Percentiles rank a stretch among this genome's conserved stretches.
Evolutionary conservation across 1,140 invertebrate genomes (phyloP).

Genomic region (Hypothenemus hampei): DNA sequence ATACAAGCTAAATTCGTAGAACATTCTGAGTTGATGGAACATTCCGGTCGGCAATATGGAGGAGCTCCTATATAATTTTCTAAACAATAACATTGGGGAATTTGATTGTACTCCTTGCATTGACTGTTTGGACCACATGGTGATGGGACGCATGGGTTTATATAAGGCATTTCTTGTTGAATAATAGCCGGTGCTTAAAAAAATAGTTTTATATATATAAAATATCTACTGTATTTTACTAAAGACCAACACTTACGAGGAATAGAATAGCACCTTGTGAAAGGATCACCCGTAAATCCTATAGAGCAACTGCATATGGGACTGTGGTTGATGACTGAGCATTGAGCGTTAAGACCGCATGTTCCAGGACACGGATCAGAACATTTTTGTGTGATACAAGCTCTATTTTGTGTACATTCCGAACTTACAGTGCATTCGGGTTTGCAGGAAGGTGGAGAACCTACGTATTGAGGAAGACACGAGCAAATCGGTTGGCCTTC

Average conservation of each 20-base stretch:
- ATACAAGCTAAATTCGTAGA: conserved; percentile 61
- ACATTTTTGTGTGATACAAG: conserved; percentile 75
- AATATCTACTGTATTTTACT: background rate
- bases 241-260: conserved; percentile 44
- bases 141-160: conserved; percentile 55
- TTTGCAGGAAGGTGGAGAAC: conserved; percentile 68
- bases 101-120: conserved; percentile 53
- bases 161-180: conserved; percentile 29
- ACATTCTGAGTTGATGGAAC: conserved; percentile 65
- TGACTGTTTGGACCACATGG: conserved; percentile 61
- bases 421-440: conserved; percentile 74
- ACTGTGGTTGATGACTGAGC: conserved; percentile 61
- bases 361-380: conserved; percentile 63
- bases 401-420: conserved; percentile 66
- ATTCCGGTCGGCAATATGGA: conserved; percentile 56
- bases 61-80: conserved; percentile 41
- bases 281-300: conserved; percentile 57
- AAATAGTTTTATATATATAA: conserved; percentile 3
- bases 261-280: conserved; percentile 50
- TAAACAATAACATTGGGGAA: conserved; percentile 57
- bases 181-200: conserved; percentile 35
- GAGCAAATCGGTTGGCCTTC: conserved; percentile 58
- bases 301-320: conserved; percentile 56
- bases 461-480: conserved; percentile 67
- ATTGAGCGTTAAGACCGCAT: conserved; percentile 61